Conservation (phyloP, 2,888 invertebrate species). For the Perizoma affinitatum region DNA sequence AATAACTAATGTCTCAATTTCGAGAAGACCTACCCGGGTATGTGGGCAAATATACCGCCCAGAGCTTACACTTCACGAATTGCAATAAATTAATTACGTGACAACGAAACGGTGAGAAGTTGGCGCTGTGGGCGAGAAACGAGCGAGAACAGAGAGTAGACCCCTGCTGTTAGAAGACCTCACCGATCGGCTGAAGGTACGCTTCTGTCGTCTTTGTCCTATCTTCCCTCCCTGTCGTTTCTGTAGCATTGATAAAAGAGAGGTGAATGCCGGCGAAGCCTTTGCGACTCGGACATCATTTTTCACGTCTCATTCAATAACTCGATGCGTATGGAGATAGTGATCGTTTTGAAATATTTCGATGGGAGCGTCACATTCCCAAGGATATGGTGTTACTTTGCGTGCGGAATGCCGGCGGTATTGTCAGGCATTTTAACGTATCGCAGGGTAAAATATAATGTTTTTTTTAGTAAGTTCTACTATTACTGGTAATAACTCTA, state of each 20-base stretch:
- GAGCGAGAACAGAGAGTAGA: conserved; percentile 52
- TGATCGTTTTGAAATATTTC: conserved; percentile 82
- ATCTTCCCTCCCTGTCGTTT: conserved; percentile 58
- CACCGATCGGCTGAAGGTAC: conserved; percentile 59
- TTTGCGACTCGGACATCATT: conserved; percentile 79
- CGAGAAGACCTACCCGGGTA: conserved; percentile 74
- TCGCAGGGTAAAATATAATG: conserved; percentile 9
- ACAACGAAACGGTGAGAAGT: conserved; percentile 75
- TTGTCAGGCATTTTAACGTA: conserved; percentile 23
- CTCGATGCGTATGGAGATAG: conserved; percentile 79
- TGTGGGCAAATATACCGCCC: conserved; percentile 75
- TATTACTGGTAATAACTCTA: neutral
- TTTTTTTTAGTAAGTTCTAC: neutral
- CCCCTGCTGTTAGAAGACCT: conserved; percentile 75
- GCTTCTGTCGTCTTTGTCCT: conserved; percentile 76
- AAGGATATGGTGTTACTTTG: conserved; percentile 83
- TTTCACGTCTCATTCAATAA: conserved; percentile 84
- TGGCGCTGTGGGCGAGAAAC: conserved; percentile 66
- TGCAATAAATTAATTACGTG: conserved; percentile 82
- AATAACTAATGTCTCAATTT: conserved; percentile 78
- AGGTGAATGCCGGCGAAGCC: conserved; percentile 68
- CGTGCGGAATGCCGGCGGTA: conserved; percentile 72
- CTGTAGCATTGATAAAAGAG: conserved; percentile 50
- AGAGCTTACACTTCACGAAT: conserved; percentile 58
- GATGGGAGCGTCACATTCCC: conserved; percentile 78